Conservation (phyloP, 2,797 vertebrate genomes). For the Hippopotamyrus pictus region DNA sequence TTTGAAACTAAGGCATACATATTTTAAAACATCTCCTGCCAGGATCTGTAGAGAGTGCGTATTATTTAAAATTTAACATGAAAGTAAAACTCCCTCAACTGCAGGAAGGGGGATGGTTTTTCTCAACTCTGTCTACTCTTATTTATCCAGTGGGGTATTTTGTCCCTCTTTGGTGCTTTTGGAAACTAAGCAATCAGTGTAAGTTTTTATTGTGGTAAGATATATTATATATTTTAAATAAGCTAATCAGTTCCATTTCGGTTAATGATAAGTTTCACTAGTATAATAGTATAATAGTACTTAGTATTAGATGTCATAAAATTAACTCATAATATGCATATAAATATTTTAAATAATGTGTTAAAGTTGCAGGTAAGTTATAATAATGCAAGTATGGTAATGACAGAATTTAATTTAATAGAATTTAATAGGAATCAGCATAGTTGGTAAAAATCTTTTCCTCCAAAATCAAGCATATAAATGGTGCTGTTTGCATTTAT, state of each 20-base stretch:
- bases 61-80: background rate
- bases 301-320: background rate
- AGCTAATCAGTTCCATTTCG: background rate
- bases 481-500: background rate
- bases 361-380: background rate
- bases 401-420: background rate
- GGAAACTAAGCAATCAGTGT: background rate
- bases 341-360: background rate
- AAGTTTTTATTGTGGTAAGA: background rate
- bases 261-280: background rate
- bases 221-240: background rate
- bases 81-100: background rate
- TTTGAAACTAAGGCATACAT: background rate
- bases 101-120: background rate
- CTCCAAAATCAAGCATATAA: background rate
- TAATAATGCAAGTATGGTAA: background rate
- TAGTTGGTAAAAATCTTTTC: background rate
- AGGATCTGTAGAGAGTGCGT: background rate
- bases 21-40: background rate
- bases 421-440: background rate
- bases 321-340: background rate
- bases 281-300: background rate
- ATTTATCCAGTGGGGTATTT: background rate
- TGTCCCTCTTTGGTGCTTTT: background rate
- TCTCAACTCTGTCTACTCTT: background rate